A percentile compares a stretch with the other conserved stretches of the same genome.
Conservation (phyloP, 1,140 invertebrate species). For the Drosophila parvula region DNA sequence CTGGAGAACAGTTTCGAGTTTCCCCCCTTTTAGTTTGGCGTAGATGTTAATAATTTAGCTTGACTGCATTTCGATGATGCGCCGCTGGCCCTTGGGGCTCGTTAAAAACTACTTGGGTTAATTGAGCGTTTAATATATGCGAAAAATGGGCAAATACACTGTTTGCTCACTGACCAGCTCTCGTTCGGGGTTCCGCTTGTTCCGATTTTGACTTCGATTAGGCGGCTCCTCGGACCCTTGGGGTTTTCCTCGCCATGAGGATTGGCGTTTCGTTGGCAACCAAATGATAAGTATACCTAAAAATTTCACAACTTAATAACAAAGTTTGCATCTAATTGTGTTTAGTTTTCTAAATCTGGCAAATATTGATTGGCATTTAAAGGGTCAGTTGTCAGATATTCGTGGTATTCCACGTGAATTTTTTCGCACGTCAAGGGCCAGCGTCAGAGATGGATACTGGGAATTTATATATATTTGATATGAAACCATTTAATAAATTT, state of each 20-base stretch:
- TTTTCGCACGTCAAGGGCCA: conserved; percentile 2
- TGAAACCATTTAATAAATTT: no score
- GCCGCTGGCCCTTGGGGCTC: conserved; percentile 19
- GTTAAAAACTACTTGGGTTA: conserved; percentile 31
- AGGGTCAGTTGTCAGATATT: conserved; percentile 32
- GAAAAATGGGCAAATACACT: conserved; percentile 6
- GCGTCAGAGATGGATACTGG: conserved; percentile 3
- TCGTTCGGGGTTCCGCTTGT: neutral
- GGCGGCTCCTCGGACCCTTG: neutral
- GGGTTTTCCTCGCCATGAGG: conserved; percentile 29
- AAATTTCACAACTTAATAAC: conserved; percentile 45
- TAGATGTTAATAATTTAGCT: conserved; percentile 32
- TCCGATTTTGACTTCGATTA: neutral
- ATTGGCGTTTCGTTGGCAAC: conserved; percentile 17
- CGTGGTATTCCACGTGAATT: conserved; percentile 39
- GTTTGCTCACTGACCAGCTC: conserved; percentile 1
- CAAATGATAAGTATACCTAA: conserved; percentile 34
- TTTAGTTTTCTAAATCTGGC: conserved; percentile 24
- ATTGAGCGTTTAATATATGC: conserved; percentile 53
- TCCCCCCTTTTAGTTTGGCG: neutral
- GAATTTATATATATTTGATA: no score
- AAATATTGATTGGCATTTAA: conserved; percentile 38
- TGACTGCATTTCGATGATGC: conserved; percentile 3
- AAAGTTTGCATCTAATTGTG: conserved; percentile 28
- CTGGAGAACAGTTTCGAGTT: neutral